A percentile compares a stretch with the other conserved stretches of the same genome.
Conservation (phyloP, 2,888 invertebrate genomes). For the Apoderus coryli region DNA sequence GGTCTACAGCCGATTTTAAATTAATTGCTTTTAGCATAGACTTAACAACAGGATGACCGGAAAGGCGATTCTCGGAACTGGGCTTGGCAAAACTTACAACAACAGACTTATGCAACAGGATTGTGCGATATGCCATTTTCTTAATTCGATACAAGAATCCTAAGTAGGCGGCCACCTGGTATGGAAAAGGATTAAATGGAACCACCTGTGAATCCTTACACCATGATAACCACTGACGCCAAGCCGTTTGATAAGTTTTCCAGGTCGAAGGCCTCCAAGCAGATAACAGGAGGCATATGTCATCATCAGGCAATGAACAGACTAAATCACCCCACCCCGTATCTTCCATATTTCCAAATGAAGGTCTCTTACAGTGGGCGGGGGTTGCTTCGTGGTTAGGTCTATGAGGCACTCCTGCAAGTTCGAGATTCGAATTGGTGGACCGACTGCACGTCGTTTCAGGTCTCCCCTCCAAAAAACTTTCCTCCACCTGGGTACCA, state of each 20-base stretch:
- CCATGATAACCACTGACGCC: conserved; percentile 2
- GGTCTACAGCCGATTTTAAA: background rate
- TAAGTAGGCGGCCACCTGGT: conserved; percentile 1
- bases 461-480: conserved; percentile 19
- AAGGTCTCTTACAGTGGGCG: conserved; percentile 8
- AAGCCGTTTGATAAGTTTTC: conserved; percentile 8
- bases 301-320: background rate
- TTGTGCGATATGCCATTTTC: conserved; percentile 6
- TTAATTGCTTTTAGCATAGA: conserved; percentile 15
- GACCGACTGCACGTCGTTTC: conserved; percentile 6
- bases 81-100: conserved; percentile 9
- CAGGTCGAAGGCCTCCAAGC: conserved; percentile 9
- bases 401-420: conserved; percentile 9
- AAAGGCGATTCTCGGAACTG: background rate
- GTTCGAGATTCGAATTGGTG: conserved; percentile 7
- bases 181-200: background rate
- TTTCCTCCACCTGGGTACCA: conserved; percentile 16
- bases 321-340: conserved; percentile 8
- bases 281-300: background rate
- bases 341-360: conserved; percentile 11
- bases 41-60: conserved; percentile 14
- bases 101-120: conserved; percentile 11
- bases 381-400: conserved; percentile 5
- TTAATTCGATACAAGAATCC: background rate
- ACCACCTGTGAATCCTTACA: background rate